Evolutionary conservation across 1,140 invertebrate species (phyloP), one percentile per base, ranked within the genome.

Genomic region (Tigriopus japonicus): DNA sequence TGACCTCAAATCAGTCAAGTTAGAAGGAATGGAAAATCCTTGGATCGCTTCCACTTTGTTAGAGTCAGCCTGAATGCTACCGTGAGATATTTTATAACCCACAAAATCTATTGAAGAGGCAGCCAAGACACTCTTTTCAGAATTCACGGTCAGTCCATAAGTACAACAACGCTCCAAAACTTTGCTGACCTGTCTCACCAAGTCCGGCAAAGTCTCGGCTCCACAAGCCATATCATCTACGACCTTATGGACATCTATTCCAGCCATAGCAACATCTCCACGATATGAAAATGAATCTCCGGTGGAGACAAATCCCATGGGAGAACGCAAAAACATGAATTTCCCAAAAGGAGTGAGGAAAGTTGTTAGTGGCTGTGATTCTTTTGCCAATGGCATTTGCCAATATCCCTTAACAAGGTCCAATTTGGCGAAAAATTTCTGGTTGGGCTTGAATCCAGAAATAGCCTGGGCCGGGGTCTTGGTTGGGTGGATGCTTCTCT

Each of bases 21-120:
- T 56, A 42, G 21, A 60, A 40, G 52, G 63, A 52, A 53, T 64
- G 42, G 54, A 60, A 19, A 21, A 66, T 17, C 49, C 52, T 23
- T 15, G 19, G n/a, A 49, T 49, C 12, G n/a, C 21, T 49, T 15
- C n/a, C 6, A 21, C 21, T 10, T 49, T 49, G 6, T 10, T 49
- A 6, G 19, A 12, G 10, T 49, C 45, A 2, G 45, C 3, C 10
- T 21, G 2, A 49, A 49, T 49, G 19, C 15, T 5, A 10, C 21
- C 21, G 3, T 3, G 15, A 49, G 45, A 6, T 5, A 49, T 49
- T 3, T 49, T 2, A 12, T 49, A 49, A 17, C 45, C 45, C n/a
- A 49, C n/a, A 49, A 49, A 49, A 17, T 49, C 21, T 5, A 49
- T 49, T 6, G n/a, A 17, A 6, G n/a, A 17, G 3, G 45, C 45